Evolutionary conservation across 2,113 vertebrate species (phyloP).

Genomic region (Lathamus discolor): DNA sequence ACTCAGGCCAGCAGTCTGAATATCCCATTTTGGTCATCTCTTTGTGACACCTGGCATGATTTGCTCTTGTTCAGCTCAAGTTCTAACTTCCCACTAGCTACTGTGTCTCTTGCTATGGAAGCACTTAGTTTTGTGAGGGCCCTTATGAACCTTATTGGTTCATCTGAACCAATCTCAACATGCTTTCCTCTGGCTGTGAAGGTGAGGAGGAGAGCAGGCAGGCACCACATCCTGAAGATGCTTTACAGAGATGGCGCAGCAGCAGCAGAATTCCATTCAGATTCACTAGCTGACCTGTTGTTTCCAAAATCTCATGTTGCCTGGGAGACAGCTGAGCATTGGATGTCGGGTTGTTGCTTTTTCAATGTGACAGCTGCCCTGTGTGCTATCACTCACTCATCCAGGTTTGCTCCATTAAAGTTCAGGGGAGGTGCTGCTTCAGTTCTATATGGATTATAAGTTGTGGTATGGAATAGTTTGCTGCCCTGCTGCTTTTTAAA

Average conservation of each 20-base stretch:
- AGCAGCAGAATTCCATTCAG: background rate
- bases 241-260: background rate
- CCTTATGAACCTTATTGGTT: background rate
- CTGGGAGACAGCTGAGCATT: fast-evolving
- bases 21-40: background rate
- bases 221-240: background rate
- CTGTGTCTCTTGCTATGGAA: background rate
- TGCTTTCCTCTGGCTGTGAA: background rate
- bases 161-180: background rate
- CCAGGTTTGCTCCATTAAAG: background rate
- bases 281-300: background rate
- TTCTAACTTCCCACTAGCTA: background rate
- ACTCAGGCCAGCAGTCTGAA: background rate
- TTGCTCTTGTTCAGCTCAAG: background rate
- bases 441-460: background rate
- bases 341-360: background rate
- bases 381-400: background rate
- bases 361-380: slow-evolving; percentile 7
- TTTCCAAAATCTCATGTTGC: background rate
- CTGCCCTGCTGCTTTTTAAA: background rate
- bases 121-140: background rate
- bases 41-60: background rate
- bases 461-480: background rate
- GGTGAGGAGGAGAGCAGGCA: background rate
- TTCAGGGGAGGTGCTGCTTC: background rate